These are phyloP conservation scores for Tenthredo notha DNA, from an alignment of 2,888 invertebrate genomes.

Conservation along the genomic window DNA sequence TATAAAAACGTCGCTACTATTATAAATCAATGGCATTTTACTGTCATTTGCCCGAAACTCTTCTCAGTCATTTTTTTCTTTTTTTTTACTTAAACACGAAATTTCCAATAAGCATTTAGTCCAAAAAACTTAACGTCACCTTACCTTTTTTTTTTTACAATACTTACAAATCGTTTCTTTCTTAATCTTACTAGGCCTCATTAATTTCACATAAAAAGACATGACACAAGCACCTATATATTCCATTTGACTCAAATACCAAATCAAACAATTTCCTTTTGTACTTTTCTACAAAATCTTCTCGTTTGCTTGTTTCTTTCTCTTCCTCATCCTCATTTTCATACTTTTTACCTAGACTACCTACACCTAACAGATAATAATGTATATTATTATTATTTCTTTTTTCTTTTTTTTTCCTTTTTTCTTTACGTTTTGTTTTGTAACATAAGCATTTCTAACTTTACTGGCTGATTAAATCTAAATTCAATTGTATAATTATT, in stretches of 20 bases:
- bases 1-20: neutral
- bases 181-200: slow-evolving; percentile 49
- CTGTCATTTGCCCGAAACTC: slow-evolving; percentile 6
- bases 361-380: slow-evolving; percentile 61
- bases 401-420: neutral
- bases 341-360: slow-evolving; percentile 64
- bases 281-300: slow-evolving; percentile 75
- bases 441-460: slow-evolving; percentile 48
- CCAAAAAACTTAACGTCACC: slow-evolving; percentile 27
- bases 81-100: slow-evolving; percentile 39
- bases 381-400: neutral
- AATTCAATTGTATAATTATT: slow-evolving; percentile 50
- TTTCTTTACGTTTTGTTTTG: neutral
- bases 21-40: neutral
- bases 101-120: slow-evolving; percentile 23
- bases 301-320: slow-evolving; percentile 38
- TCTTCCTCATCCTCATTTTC: slow-evolving; percentile 26
- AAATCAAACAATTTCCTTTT: neutral
- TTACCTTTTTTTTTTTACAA: neutral
- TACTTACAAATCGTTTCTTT: slow-evolving; percentile 49
- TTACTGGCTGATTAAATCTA: slow-evolving; percentile 50
- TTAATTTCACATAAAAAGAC: slow-evolving; percentile 50
- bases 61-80: slow-evolving; percentile 29
- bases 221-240: slow-evolving; percentile 50
- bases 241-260: slow-evolving; percentile 47